A percentile compares a stretch with the other conserved stretches of the same genome.
phyloP scores from a whole-genome alignment of 2,888 invertebrate genomes.

The Xylophagus ater region DNA sequence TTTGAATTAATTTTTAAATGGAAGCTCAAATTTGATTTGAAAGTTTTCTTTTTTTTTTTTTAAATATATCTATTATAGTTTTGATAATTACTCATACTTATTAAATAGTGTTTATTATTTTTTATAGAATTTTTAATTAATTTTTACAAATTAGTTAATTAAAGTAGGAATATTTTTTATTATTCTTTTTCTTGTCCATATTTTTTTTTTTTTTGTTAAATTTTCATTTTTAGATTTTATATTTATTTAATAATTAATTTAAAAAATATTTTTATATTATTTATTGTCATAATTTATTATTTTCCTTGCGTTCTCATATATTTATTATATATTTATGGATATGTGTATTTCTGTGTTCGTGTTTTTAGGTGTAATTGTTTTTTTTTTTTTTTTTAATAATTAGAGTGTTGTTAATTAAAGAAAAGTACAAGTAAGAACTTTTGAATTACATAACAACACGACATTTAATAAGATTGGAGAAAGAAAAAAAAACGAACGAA shows the following conservation, averaged over 20 bases:
- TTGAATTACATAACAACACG: too few relatives aligned
- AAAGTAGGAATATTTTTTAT: slow-evolving; percentile 24
- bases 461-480: too few relatives aligned
- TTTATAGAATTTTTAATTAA: slow-evolving; percentile 3
- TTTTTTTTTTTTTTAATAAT: slow-evolving; percentile 9
- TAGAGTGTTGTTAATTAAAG: slow-evolving; percentile 8
- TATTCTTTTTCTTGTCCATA: slow-evolving; percentile 37
- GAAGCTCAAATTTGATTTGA: slow-evolving; percentile 20
- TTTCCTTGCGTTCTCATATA: too few relatives aligned
- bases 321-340: too few relatives aligned
- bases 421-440: too few relatives aligned
- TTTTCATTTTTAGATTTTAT: slow-evolving; percentile 12
- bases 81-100: slow-evolving; percentile 9
- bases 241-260: too few relatives aligned
- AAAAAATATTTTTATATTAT: too few relatives aligned
- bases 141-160: slow-evolving; percentile 12
- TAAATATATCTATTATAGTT: slow-evolving; percentile 10
- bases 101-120: too few relatives aligned
- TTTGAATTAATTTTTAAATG: slow-evolving; percentile 13
- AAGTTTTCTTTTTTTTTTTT: slow-evolving; percentile 15
- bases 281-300: too few relatives aligned
- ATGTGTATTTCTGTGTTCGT: slow-evolving; percentile 13
- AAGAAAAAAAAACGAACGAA: too few relatives aligned
- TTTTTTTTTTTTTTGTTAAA: slow-evolving; percentile 28
- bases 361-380: slow-evolving; percentile 8